These are phyloP conservation scores for Noctua comes DNA, from an alignment of 2,888 invertebrate genomes.

Conservation along the genomic window DNA sequence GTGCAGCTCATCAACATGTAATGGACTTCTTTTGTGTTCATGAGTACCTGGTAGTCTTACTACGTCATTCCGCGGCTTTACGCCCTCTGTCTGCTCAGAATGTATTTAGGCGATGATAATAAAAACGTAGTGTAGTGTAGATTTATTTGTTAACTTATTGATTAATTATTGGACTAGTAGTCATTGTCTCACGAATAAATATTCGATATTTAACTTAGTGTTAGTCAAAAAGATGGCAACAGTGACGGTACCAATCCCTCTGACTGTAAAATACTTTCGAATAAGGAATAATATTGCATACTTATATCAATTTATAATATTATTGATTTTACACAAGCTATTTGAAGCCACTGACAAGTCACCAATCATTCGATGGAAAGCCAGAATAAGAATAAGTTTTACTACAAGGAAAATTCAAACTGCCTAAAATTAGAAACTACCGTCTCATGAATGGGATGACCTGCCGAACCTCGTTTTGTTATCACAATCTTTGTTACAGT, in stretches of 20 bases:
- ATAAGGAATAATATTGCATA: not conserved
- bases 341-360: too few relatives aligned
- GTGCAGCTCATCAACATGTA: constrained; percentile 9
- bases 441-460: not conserved
- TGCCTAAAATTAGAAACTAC: not conserved
- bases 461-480: constrained; percentile 4
- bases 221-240: too few relatives aligned
- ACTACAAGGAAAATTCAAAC: constrained; percentile 5
- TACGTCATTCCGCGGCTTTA: constrained; percentile 1
- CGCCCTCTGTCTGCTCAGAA: constrained; percentile 3
- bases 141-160: not conserved
- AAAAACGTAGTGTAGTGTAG: not conserved
- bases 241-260: not conserved
- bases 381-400: not conserved
- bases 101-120: not conserved
- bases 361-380: not conserved
- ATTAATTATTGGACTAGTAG: not conserved
- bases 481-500: constrained; percentile 10
- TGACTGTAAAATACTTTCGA: not conserved
- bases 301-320: not conserved
- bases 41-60: constrained; percentile 45
- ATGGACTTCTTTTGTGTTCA: constrained; percentile 17
- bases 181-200: not conserved
- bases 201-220: not conserved
- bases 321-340: not conserved